Evolutionary conservation across 1,140 invertebrate genomes (phyloP).

Genomic region (Mya arenaria): DNA sequence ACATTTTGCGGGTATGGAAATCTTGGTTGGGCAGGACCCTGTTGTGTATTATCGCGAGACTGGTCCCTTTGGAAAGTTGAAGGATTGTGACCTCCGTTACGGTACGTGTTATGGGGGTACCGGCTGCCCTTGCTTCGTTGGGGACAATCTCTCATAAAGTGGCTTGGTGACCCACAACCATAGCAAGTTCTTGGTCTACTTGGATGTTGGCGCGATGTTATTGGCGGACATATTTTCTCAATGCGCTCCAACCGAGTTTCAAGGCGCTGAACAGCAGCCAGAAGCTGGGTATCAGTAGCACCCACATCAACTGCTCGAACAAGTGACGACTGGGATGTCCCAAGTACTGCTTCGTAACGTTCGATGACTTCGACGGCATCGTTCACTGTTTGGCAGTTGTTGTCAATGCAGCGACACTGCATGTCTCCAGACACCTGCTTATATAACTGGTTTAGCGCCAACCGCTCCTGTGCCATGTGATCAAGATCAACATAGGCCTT

Average conservation of each 20-base stretch:
- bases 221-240: not conserved
- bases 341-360: not conserved
- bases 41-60: not conserved
- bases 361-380: not conserved
- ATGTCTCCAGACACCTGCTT: not conserved
- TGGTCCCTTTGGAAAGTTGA: not conserved
- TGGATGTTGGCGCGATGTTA: not conserved
- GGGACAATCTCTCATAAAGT: not conserved
- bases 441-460: conserved; percentile 5
- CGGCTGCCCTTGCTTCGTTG: no score
- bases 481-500: not conserved
- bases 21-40: no score
- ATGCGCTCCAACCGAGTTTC: not conserved
- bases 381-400: not conserved
- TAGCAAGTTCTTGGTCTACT: not conserved
- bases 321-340: no score
- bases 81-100: no score
- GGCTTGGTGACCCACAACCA: not conserved
- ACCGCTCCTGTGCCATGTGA: not conserved
- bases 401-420: conserved; percentile 1
- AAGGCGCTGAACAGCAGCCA: not conserved
- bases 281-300: not conserved
- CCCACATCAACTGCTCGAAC: no score
- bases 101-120: no score
- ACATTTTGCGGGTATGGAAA: not conserved